Evolutionary conservation across 2,797 vertebrate species (phyloP).

Genomic region (Spea hammondii): DNA sequence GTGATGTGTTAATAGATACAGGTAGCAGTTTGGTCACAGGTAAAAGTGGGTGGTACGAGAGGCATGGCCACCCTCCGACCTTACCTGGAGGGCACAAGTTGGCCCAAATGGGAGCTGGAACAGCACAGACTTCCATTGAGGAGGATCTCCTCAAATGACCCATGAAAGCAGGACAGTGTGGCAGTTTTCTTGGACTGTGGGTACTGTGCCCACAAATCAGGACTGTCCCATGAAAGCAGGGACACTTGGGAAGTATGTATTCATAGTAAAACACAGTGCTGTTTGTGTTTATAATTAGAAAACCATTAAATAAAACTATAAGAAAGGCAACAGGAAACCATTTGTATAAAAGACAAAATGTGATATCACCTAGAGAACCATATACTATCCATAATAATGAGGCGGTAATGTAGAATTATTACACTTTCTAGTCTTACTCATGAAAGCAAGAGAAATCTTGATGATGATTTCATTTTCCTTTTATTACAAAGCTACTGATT

Average conservation of each 20-base stretch:
- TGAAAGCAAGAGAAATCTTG: slow-evolving; percentile 39
- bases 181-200: too few relatives aligned
- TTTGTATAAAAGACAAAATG: not conserved
- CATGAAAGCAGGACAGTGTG: too few relatives aligned
- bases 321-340: not conserved
- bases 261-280: not conserved
- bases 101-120: too few relatives aligned
- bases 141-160: too few relatives aligned
- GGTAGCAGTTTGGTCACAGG: too few relatives aligned
- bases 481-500: slow-evolving; percentile 35
- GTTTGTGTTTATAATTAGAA: not conserved
- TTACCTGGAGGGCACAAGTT: too few relatives aligned
- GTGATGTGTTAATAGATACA: too few relatives aligned
- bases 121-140: too few relatives aligned
- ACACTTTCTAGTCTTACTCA: not conserved
- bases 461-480: slow-evolving; percentile 38
- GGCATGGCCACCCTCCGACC: too few relatives aligned
- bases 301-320: not conserved
- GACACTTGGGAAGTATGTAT: not conserved
- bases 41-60: too few relatives aligned
- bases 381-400: not conserved
- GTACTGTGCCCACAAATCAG: too few relatives aligned
- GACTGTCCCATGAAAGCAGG: not conserved
- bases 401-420: slow-evolving; percentile 20
- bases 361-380: slow-evolving; percentile 8